Evolutionary conservation across 2,797 vertebrate genomes (phyloP).

Genomic region (Prionace glauca): DNA sequence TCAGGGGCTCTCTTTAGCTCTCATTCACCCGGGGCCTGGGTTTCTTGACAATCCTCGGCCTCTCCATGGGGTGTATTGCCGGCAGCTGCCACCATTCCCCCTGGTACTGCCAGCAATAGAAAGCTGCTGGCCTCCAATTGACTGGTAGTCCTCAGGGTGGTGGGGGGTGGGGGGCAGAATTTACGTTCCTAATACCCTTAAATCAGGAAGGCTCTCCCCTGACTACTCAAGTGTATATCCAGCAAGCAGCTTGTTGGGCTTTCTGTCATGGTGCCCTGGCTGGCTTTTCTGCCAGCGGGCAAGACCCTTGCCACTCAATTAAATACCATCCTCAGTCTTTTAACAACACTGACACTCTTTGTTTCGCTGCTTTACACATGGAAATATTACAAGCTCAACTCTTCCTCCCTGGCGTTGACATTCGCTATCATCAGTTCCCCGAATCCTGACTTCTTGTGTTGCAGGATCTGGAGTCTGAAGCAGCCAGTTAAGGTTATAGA

Average conservation of each 20-base stretch:
- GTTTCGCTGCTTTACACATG: not conserved
- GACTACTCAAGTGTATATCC: too few relatives aligned
- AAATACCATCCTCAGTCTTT: not conserved
- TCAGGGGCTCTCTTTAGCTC: not conserved
- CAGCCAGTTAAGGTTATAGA: not conserved
- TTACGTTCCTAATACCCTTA: too few relatives aligned
- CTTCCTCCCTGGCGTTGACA: not conserved
- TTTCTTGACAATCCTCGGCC: not conserved
- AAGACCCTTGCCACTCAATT: not conserved
- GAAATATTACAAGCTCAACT: not conserved
- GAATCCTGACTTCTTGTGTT: not conserved
- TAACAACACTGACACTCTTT: not conserved
- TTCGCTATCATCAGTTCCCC: not conserved
- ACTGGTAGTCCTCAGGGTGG: not conserved
- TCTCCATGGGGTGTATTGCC: not conserved
- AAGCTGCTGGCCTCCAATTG: not conserved
- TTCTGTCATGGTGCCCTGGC: too few relatives aligned
- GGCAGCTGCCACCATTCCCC: not conserved
- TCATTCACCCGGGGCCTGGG: not conserved
- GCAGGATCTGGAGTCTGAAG: not conserved
- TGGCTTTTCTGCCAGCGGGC: too few relatives aligned
- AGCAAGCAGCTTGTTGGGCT: too few relatives aligned
- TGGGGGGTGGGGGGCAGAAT: too few relatives aligned
- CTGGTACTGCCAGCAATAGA: too few relatives aligned
- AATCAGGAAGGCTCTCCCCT: not conserved